Evolutionary conservation across 2,888 invertebrate genomes (phyloP).

Genomic region (Automeris io): DNA sequence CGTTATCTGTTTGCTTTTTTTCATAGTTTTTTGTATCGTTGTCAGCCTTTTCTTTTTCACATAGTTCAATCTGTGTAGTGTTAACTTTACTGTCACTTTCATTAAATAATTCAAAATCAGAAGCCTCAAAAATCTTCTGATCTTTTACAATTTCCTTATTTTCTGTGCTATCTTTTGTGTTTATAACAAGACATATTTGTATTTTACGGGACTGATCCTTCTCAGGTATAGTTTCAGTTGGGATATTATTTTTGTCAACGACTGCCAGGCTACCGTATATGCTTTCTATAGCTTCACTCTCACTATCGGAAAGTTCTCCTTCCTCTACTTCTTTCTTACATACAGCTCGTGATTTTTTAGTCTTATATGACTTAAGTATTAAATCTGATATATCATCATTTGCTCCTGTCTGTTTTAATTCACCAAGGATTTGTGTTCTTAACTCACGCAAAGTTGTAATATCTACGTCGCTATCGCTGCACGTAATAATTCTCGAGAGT

Average conservation of each 20-base stretch:
- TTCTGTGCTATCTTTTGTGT: conserved; percentile 17
- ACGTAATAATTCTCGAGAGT: conserved; percentile 59
- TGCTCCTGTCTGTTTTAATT: conserved; percentile 60
- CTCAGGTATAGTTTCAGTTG: conserved; percentile 21
- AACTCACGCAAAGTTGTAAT: conserved; percentile 66
- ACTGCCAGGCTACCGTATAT: conserved; percentile 58
- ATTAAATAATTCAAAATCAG: conserved; percentile 46
- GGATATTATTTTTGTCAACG: conserved; percentile 25
- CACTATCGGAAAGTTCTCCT: conserved; percentile 67
- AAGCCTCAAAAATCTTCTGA: conserved; percentile 20
- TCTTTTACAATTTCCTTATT: conserved; percentile 10
- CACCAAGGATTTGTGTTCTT: conserved; percentile 63
- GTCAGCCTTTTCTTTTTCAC: not conserved
- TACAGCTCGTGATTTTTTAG: conserved; percentile 25
- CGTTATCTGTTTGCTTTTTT: not conserved
- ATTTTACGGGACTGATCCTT: conserved; percentile 44
- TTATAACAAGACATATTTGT: conserved; percentile 52
- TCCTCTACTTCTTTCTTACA: conserved; percentile 54
- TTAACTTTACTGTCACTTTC: conserved; percentile 10
- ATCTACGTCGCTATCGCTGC: conserved; percentile 63
- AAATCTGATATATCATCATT: conserved; percentile 66
- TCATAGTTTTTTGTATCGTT: not conserved
- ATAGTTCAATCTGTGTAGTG: not conserved
- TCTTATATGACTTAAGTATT: conserved; percentile 58
- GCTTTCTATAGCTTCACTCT: conserved; percentile 63